phyloP scores from a whole-genome alignment of 2,888 invertebrate genomes.

The Flexamia atlantica region DNA sequence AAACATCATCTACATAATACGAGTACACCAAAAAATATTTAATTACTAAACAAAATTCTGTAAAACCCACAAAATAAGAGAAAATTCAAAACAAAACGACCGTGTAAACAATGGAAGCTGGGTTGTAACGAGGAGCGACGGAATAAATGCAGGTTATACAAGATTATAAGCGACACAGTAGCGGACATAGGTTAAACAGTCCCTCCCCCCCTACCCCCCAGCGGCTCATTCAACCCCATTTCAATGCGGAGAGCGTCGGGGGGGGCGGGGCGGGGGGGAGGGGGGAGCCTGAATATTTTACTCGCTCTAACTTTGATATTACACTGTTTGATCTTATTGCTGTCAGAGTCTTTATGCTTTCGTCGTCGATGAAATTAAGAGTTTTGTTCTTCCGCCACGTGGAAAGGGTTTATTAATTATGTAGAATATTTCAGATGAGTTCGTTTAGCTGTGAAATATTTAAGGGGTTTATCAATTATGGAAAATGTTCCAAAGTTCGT shows the following conservation, averaged over 20 bases:
- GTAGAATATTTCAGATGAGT: too few species aligned
- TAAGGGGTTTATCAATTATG: too few species aligned
- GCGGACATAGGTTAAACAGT: constrained; percentile 19
- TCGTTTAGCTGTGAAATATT: neutral
- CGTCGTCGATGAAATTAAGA: constrained; percentile 8
- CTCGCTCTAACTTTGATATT: constrained; percentile 45
- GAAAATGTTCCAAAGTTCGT: too few species aligned
- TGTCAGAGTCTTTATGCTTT: constrained; percentile 31
- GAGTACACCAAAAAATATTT: too few species aligned
- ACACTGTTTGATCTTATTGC: constrained; percentile 42
- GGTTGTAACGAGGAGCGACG: neutral
- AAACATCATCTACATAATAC: too few species aligned
- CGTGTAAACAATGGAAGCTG: neutral
- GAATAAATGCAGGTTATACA: constrained; percentile 29
- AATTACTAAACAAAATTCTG: too few species aligned
- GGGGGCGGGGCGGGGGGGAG: neutral
- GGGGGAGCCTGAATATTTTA: constrained; percentile 2
- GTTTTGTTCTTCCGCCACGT: neutral
- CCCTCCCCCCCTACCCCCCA: constrained; percentile 3
- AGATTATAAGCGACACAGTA: constrained; percentile 27
- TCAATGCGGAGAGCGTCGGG: constrained; percentile 31
- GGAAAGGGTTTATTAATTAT: constrained; percentile 1
- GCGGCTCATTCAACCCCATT: constrained; percentile 47
- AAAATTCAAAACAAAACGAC: neutral
- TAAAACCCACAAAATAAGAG: too few species aligned